Evolutionary conservation across 2,113 vertebrate genomes (phyloP), one percentile per base, ranked within the genome.

Genomic region (Spheniscus mendiculus): DNA sequence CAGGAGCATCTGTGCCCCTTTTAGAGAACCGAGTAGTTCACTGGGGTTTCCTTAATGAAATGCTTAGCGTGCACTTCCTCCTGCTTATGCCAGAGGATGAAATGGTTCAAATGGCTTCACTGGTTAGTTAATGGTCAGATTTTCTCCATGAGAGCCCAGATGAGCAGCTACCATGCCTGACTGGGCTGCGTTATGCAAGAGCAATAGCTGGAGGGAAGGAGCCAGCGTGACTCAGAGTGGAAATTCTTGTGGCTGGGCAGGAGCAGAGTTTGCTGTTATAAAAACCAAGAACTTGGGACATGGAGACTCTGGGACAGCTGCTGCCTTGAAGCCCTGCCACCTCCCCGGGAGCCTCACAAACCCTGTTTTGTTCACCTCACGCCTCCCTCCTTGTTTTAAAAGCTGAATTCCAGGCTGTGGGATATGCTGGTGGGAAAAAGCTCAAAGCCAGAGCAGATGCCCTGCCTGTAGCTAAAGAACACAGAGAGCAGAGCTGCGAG

Each of bases 211-310:
- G 62, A 93, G 65, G 65, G 79, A 95, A 90, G 59, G 26, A 95
- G 52, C 53, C 47, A 67, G 72, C 5, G 20, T 95, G 81, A 98
- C 71, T 95, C 91, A 94, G 69, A 96, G 66, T 67, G 74, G 90
- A 96, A 97, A 97, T 94, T 95, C 89, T 69, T 95, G 95, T 94
- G 94, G 88, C 90, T 90, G 71, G 47, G 87, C 65, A 84, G 67
- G n/a, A 80, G 52, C 62, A 84, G 53, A 25, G 42, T 80, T 94
- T 88, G 72, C 72, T 94, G 45, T 63, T 92, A 22, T 56, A 67
- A 96, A 96, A 95, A 44, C 47, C 40, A 93, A 77, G 72, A 97
- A 73, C n/a, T 58, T 1, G 11, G 73, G 90, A 94, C 73, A 50
- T 4, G 23, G 50, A 94, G 62, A 70, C 70, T 79, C 77, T 4